Conservation (phyloP, 2,888 invertebrate species). For the Cheiracanthium punctorium region DNA sequence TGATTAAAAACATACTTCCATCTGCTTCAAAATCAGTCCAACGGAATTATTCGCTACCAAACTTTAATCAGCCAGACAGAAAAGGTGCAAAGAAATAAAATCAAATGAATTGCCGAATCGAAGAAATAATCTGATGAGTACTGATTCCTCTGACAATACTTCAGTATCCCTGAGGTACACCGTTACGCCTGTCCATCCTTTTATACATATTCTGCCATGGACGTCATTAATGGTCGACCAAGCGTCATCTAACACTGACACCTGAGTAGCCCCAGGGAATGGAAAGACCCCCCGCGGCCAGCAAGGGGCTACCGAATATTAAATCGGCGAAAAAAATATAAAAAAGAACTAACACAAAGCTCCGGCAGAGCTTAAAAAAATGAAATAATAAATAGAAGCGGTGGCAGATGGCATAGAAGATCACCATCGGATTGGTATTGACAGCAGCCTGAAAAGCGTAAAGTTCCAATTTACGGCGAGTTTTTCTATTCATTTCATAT, state of each 20-base stretch:
- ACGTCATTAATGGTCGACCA: slow-evolving; percentile 60
- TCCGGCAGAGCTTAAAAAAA: slow-evolving; percentile 14
- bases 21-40: no score
- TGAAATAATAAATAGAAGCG: slow-evolving; percentile 49
- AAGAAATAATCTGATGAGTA: slow-evolving; percentile 15
- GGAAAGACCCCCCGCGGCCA: slow-evolving; percentile 24
- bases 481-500: slow-evolving; percentile 9
- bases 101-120: background rate
- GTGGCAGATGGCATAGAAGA: slow-evolving; percentile 51
- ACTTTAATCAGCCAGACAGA: background rate
- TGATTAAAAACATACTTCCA: no score
- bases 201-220: slow-evolving; percentile 15
- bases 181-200: slow-evolving; percentile 39
- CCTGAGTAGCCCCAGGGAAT: slow-evolving; percentile 62
- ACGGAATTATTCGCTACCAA: no score
- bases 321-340: background rate
- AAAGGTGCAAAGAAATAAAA: background rate
- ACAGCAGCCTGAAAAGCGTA: slow-evolving; percentile 20
- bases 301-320: slow-evolving; percentile 35
- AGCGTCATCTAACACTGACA: slow-evolving; percentile 62
- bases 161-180: slow-evolving; percentile 13
- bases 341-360: slow-evolving; percentile 19
- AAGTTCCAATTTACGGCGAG: slow-evolving; percentile 1
- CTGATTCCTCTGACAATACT: background rate
- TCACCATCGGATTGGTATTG: slow-evolving; percentile 33